Conservation (phyloP, 1,140 invertebrate species). For the Apis florea region DNA sequence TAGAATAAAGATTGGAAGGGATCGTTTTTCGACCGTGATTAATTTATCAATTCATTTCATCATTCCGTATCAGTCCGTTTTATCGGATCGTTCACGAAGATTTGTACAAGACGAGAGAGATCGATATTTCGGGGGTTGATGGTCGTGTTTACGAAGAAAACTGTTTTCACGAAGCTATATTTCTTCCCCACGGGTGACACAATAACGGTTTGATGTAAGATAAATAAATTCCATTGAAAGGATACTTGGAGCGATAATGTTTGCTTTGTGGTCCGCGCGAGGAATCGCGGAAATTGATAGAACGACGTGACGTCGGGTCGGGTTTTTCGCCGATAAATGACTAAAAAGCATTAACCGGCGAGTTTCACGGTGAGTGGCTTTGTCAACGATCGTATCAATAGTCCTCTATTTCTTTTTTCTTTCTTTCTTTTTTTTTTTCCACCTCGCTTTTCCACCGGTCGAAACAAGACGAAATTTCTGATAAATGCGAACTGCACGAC, state of each 20-base stretch:
- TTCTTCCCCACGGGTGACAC: not conserved
- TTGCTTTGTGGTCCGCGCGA: not conserved
- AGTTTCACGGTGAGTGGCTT: not conserved
- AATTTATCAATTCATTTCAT: too few species aligned
- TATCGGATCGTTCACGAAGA: not conserved
- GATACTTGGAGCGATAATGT: not conserved
- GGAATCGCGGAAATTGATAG: not conserved
- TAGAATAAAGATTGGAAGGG: too few species aligned
- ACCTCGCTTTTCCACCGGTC: not conserved
- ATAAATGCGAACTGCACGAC: not conserved
- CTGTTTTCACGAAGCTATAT: not conserved
- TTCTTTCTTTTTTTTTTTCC: not conserved
- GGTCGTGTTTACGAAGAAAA: not conserved
- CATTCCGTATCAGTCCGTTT: not conserved
- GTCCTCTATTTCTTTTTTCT: not conserved
- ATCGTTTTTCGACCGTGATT: too few species aligned
- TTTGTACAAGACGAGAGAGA: not conserved
- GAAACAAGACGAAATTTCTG: not conserved
- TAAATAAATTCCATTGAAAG: conserved; percentile 15
- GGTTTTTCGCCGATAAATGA: not conserved
- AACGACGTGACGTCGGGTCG: not conserved
- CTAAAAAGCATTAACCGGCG: conserved; percentile 2
- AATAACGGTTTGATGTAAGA: conserved; percentile 6
- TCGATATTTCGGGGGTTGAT: not conserved
- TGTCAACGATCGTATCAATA: conserved; percentile 12